Evolutionary conservation across 1,140 invertebrate genomes (phyloP).

Genomic region (Dufourea novaeangliae): DNA sequence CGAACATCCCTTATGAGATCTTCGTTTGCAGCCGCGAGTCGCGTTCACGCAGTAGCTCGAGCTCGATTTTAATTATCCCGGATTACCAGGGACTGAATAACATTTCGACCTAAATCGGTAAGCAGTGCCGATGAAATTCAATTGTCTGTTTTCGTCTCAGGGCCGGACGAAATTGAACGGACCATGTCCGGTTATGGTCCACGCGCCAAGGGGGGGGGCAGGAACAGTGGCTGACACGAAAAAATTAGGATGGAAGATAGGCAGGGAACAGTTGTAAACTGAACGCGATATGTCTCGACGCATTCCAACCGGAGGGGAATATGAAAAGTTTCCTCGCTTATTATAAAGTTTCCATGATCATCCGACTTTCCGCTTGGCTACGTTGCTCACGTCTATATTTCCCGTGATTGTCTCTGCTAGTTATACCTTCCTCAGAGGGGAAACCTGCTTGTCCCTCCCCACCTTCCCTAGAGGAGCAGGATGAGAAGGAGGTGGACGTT

Average conservation of each 20-base stretch:
- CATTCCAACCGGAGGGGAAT: not conserved
- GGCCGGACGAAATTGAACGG: not conserved
- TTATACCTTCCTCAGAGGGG: conserved; percentile 38
- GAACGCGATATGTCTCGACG: conserved; percentile 11
- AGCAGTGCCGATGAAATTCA: not conserved
- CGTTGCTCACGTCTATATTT: conserved; percentile 45
- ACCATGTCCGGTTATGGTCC: not conserved
- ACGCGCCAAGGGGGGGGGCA: not conserved
- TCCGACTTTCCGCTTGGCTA: conserved; percentile 56
- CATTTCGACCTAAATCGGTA: not conserved
- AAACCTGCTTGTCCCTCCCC: conserved; percentile 22
- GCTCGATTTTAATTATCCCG: not conserved
- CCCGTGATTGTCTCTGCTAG: conserved; percentile 53
- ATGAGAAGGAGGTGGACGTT: conserved; percentile 33
- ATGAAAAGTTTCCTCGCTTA: conserved; percentile 58
- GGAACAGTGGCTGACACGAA: not conserved
- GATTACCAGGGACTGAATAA: not conserved
- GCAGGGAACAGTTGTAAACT: conserved; percentile 2
- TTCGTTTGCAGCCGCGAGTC: not conserved
- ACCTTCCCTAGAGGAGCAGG: no score
- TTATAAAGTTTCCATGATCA: conserved; percentile 57
- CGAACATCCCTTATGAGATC: no score
- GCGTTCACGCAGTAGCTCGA: not conserved
- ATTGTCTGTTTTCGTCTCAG: not conserved
- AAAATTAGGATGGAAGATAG: not conserved